phyloP scores from a whole-genome alignment of 2,888 invertebrate genomes.

The Nowickia ferox region DNA sequence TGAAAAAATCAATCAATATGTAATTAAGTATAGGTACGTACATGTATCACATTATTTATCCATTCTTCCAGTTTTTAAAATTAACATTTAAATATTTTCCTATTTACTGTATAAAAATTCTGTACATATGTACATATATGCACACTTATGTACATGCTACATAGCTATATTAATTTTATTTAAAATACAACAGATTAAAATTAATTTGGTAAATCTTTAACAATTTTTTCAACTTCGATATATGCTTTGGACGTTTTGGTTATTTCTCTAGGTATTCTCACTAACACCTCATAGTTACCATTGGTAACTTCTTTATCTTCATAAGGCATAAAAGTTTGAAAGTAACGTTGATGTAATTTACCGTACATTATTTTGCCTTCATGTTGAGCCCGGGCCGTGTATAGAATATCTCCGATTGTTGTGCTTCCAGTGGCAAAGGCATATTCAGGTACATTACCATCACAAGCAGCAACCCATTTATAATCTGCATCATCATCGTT shows the following conservation, averaged over 20 bases:
- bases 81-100: too few relatives aligned
- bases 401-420: constrained; percentile 74
- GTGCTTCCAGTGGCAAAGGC: constrained; percentile 76
- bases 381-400: constrained; percentile 75
- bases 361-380: constrained; percentile 74
- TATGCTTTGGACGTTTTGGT: neutral
- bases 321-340: constrained; percentile 76
- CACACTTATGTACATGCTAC: too few relatives aligned
- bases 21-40: too few relatives aligned
- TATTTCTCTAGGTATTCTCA: constrained; percentile 63
- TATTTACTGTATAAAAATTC: too few relatives aligned
- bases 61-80: too few relatives aligned
- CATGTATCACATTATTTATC: too few relatives aligned
- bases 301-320: constrained; percentile 72
- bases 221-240: neutral
- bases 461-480: constrained; percentile 75
- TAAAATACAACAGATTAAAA: neutral
- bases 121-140: too few relatives aligned
- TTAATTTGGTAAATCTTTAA: neutral
- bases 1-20: too few relatives aligned
- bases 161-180: too few relatives aligned
- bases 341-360: constrained; percentile 78
- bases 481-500: constrained; percentile 75
- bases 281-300: constrained; percentile 76
- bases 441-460: constrained; percentile 75